Base-by-base conservation (phyloP, 1,140 invertebrate genomes). In the Plutomurus gul region DNA sequence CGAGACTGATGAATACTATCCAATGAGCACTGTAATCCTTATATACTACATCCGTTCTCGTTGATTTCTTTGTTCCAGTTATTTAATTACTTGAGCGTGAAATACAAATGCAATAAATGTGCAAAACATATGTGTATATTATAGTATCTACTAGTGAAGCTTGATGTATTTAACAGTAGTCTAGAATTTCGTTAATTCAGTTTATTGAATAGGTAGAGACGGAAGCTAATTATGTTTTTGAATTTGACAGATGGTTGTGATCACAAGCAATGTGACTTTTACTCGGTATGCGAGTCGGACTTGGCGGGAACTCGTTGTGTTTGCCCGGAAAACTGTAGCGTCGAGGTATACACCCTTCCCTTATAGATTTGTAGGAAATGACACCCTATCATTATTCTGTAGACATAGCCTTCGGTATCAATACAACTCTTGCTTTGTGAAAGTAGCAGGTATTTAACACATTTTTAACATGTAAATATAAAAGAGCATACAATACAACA, bases 181-280 rank as follows among this genome's bases (percentile, higher is more conserved):
- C 36, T 16, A 65, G 22, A 49, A 27, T 60, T 60, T 51, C 4
- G 20, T 71, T 72, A 36, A 30, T 30, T 27, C 56, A 40, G 33
- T 56, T 33, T 65, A 65, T 13, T 33, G 20, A 10, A 70, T 27
- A 27, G 10, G 18, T 76, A 40, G 16, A 22, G n/a, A n/a, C 33
- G 30, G 20, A 77, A 47, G 25, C 60, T 75, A 60, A 47, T 76
- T 70, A 60, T 77, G n/a, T 72, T 79, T 81, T 82, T 82, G 84
- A 79, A 84, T 77, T 83, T 88, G 90, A 40, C 88, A 95, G 95
- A 94, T 89, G 94, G 94, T 30, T 97, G 95, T 87, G 94, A 95
- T 85, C 93, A 92, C 80, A 93, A 92, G 84, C 92, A 93, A 84
- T 97, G 95, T 86, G 92, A 96, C 51, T 92, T 91, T 87, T 95